Conservation (phyloP, 2,888 invertebrate genomes). For the Synergus umbraculus region DNA sequence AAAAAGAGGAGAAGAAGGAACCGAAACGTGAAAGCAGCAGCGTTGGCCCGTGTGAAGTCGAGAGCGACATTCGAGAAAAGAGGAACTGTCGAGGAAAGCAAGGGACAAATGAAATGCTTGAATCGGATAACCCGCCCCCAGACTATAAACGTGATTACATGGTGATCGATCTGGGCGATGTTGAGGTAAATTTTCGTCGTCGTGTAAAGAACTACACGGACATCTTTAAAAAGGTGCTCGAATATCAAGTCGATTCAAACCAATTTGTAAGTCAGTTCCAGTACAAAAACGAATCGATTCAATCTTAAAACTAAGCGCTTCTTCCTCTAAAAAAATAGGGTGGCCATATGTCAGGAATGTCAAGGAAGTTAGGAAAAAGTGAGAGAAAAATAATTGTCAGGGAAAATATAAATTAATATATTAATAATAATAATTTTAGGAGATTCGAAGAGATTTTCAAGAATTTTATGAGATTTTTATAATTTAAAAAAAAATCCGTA, state of each 20-base stretch:
- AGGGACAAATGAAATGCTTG: constrained; percentile 75
- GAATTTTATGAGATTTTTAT: no score
- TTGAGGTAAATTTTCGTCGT: constrained; percentile 66
- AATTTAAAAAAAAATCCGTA: no score
- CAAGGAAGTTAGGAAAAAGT: no score
- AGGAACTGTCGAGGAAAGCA: constrained; percentile 67
- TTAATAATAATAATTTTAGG: no score
- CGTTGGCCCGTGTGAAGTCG: constrained; percentile 55
- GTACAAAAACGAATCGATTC: neutral
- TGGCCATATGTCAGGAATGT: no score
- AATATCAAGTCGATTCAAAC: constrained; percentile 43
- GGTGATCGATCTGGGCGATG: constrained; percentile 78
- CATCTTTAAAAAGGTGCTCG: constrained; percentile 42
- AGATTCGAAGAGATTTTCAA: no score
- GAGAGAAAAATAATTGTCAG: no score
- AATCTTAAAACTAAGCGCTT: constrained; percentile 9
- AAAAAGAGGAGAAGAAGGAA: constrained; percentile 72
- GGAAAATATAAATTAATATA: no score
- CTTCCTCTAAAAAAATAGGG: neutral
- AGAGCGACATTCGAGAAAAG: constrained; percentile 63
- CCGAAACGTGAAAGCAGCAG: constrained; percentile 54
- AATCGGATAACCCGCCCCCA: constrained; percentile 73
- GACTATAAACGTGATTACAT: constrained; percentile 77
- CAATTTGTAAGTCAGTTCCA: constrained; percentile 4
- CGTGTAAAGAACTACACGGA: constrained; percentile 19